Conservation (phyloP, 1,140 invertebrate genomes). For the Mya arenaria region DNA sequence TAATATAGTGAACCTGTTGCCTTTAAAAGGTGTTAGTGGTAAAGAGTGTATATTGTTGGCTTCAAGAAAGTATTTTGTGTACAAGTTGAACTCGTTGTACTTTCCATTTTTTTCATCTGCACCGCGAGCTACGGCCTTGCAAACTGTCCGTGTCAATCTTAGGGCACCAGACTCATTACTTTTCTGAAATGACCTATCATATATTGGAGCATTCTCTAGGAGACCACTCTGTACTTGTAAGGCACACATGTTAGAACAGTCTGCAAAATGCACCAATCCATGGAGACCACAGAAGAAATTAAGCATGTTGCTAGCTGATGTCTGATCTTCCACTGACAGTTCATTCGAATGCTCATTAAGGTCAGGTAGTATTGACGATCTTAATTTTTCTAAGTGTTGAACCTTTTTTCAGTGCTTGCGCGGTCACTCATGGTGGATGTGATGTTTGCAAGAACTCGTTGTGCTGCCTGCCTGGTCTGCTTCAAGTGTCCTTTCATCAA, state of each 20-base stretch:
- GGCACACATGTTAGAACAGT: slow-evolving; percentile 4
- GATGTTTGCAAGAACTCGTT: slow-evolving; percentile 44
- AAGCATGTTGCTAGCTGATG: background rate
- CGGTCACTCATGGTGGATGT: slow-evolving; percentile 52
- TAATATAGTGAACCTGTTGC: slow-evolving; percentile 33
- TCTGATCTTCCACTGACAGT: slow-evolving; percentile 9
- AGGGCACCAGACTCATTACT: slow-evolving; percentile 2
- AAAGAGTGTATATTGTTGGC: slow-evolving; percentile 18
- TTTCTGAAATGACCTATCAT: slow-evolving; percentile 8
- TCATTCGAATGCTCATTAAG: background rate
- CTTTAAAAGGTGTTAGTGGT: slow-evolving; percentile 28
- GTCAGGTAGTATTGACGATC: slow-evolving; percentile 23
- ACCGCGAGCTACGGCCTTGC: slow-evolving; percentile 1
- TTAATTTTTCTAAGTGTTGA: slow-evolving; percentile 33
- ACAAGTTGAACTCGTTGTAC: background rate
- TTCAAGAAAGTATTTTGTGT: slow-evolving; percentile 20
- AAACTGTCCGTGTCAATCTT: slow-evolving; percentile 9
- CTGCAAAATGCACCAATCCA: slow-evolving; percentile 32
- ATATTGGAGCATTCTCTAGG: slow-evolving; percentile 8
- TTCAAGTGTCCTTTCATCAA: slow-evolving; percentile 11
- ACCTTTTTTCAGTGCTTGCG: slow-evolving; percentile 53
- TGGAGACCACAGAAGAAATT: slow-evolving; percentile 38
- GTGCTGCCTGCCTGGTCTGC: slow-evolving; percentile 21
- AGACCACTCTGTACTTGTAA: background rate
- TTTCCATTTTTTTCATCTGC: slow-evolving; percentile 18